A percentile compares a stretch with the other conserved stretches of the same genome.
phyloP scores from a whole-genome alignment of 2,888 invertebrate species.

The Acanthopleura granulata region DNA sequence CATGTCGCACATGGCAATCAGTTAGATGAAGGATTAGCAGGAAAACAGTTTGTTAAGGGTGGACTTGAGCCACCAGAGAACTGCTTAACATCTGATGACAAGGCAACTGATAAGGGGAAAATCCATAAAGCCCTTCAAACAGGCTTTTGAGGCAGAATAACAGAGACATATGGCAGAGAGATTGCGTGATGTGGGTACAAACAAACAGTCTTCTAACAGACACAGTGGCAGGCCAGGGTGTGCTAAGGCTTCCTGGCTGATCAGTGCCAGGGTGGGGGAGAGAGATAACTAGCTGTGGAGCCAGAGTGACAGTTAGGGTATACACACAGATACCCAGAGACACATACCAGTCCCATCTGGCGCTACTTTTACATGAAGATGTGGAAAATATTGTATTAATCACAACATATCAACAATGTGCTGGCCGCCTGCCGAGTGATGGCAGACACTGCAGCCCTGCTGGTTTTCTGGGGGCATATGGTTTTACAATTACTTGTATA shows the following conservation, averaged over 20 bases:
- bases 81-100: conserved; percentile 4
- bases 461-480: conserved; percentile 29
- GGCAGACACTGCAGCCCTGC: not conserved
- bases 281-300: not conserved
- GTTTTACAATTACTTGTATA: conserved; percentile 40
- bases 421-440: not conserved
- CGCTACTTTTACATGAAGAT: conserved; percentile 16
- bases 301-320: not conserved
- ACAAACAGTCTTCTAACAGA: not conserved
- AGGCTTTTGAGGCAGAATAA: not conserved
- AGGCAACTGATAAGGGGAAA: conserved; percentile 6
- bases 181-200: not conserved
- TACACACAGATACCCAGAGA: conserved; percentile 1
- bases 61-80: not conserved
- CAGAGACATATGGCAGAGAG: not conserved
- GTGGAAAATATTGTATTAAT: conserved; percentile 19
- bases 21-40: too few relatives aligned
- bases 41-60: too few relatives aligned
- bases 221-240: too few relatives aligned
- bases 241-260: too few relatives aligned
- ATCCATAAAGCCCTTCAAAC: too few relatives aligned
- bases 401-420: conserved; percentile 18
- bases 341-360: conserved; percentile 9
- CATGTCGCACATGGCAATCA: too few relatives aligned
- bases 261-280: not conserved